These are phyloP conservation scores for Intellagama lesueurii DNA, from an alignment of 2,797 vertebrate genomes.

Conservation along the genomic window DNA sequence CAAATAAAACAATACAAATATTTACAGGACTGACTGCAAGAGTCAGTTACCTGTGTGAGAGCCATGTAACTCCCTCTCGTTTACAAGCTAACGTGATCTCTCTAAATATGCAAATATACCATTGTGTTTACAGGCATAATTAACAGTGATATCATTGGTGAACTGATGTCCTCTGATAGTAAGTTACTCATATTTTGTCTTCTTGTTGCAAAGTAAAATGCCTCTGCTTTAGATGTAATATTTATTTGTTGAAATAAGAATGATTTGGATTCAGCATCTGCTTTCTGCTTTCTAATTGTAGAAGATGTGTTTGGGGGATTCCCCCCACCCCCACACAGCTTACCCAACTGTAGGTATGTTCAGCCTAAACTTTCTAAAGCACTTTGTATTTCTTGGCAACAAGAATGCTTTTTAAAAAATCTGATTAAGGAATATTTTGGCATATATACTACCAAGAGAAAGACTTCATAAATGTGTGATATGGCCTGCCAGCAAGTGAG, in stretches of 20 bases:
- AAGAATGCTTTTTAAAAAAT: not conserved
- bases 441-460: not conserved
- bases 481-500: not conserved
- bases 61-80: not conserved
- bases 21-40: not conserved
- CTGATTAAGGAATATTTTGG: not conserved
- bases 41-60: not conserved
- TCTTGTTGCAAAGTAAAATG: not conserved
- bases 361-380: not conserved
- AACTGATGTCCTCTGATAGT: slow-evolving; percentile 96
- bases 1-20: not conserved
- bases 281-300: not conserved
- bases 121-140: slow-evolving; percentile 76
- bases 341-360: not conserved
- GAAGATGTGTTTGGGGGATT: not conserved
- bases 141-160: slow-evolving; percentile 91
- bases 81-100: not conserved
- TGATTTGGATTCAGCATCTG: not conserved
- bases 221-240: not conserved
- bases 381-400: not conserved
- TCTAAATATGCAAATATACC: not conserved
- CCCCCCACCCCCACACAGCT: too few species aligned
- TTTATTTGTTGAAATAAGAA: not conserved
- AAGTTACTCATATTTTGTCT: slow-evolving; percentile 68
- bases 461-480: not conserved